A percentile compares a stretch with the other conserved stretches of the same genome.
These are phyloP conservation scores for Clivina fossor DNA, from an alignment of 2,888 invertebrate species.

Conservation along the genomic window DNA sequence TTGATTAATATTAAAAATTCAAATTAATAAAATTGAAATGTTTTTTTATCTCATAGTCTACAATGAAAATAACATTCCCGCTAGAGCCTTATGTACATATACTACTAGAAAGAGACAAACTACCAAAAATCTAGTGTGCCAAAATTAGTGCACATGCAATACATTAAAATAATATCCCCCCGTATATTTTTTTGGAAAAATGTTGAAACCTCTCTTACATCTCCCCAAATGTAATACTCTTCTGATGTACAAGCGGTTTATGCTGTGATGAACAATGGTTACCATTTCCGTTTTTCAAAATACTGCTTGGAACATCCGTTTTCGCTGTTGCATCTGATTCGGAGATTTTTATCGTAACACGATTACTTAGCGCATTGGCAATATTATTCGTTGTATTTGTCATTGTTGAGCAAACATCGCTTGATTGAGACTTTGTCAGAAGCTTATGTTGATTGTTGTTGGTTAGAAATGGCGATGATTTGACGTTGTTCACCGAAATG, in stretches of 20 bases:
- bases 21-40: too few relatives aligned
- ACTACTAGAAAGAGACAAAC: not conserved
- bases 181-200: slow-evolving; percentile 5
- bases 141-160: slow-evolving; percentile 17
- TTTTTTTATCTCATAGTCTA: too few relatives aligned
- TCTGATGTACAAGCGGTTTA: slow-evolving; percentile 50
- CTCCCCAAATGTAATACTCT: slow-evolving; percentile 55
- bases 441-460: slow-evolving; percentile 44
- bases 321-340: slow-evolving; percentile 44
- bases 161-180: slow-evolving; percentile 4
- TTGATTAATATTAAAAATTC: too few relatives aligned
- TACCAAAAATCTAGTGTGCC: slow-evolving; percentile 9
- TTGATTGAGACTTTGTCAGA: slow-evolving; percentile 48
- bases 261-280: slow-evolving; percentile 44
- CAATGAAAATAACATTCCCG: too few relatives aligned
- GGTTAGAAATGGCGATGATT: slow-evolving; percentile 3
- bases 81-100: too few relatives aligned
- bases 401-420: slow-evolving; percentile 46
- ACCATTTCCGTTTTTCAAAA: slow-evolving; percentile 54
- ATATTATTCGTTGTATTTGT: slow-evolving; percentile 41
- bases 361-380: slow-evolving; percentile 45
- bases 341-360: slow-evolving; percentile 49
- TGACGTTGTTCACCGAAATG: slow-evolving; percentile 48
- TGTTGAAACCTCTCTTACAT: slow-evolving; percentile 48
- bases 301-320: slow-evolving; percentile 54